Evolutionary conservation across 2,113 vertebrate species (phyloP), one percentile per base, ranked within the genome.

Genomic region (Anser cygnoides): DNA sequence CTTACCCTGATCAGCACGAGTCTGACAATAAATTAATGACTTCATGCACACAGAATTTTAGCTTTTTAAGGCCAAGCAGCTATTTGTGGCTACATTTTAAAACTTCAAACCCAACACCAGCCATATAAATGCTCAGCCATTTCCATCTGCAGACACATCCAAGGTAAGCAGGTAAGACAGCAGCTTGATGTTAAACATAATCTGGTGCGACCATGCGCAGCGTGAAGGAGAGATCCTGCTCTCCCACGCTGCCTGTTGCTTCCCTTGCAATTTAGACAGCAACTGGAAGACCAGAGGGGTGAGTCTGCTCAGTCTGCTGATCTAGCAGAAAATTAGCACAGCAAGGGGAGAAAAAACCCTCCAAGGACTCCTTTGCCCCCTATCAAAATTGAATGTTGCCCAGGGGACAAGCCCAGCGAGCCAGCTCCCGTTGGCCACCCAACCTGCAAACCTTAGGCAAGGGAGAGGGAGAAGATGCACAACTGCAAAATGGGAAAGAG

Each of bases 101-200:
- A 77, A 77, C 22, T 46, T 55, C 11, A 13, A 91, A 74, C 13
- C 28, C 25, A 28, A 63, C 29, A 55, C 31, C 9, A 74, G 70
- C 10, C 5, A 26, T 3, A 16, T 5, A 52, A 83, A 76, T 71
- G 28, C 50, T 62, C 59, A 81, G 37, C n/a, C 35, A 25, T 57
- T 87, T 77, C 41, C 29, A 70, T 33, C 7, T 81, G 46, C 61
- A 57, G 71, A 39, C 41, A 37, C 52, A 73, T 59, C 21, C 55
- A 84, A 77, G 67, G 63, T 83, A 62, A 75, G 57, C 37, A 78
- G 43, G 20, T 61, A 66, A 83, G 76, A 63, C 31, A 84, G 79
- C 16, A 84, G 54, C 1, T 44, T 57, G 83, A 90, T 91, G 76
- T 72, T 89, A 63, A 88, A 77, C 33, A 59, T 65, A n/a, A 93